Evolutionary conservation across 2,888 invertebrate species (phyloP), one percentile per base, ranked within the genome.

Genomic region (Rhimphoctona megacephalus): DNA sequence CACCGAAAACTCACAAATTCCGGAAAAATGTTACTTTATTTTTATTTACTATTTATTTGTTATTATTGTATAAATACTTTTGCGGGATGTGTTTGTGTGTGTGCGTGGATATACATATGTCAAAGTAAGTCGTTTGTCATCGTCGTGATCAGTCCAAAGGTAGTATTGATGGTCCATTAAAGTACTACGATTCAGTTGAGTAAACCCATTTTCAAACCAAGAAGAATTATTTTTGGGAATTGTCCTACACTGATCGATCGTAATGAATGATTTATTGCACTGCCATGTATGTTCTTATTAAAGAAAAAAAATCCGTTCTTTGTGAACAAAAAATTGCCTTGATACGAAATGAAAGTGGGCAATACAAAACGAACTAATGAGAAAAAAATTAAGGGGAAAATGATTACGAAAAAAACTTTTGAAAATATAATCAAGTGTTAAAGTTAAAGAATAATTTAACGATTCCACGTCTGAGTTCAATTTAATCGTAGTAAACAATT

Each of bases 141-240:
- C 25, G 22, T 57, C 39, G 57, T 61, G 22, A 8, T 52, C 30
- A 9, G 72, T 74, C n/a, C 5, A n/a, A 76, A 81, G 22, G 25
- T 19, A 25, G 17, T 54, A 54, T 76, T 54, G 25, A 70, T 79
- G 25, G n/a, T 67, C 39, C 66, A 54, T 67, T 67, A 22, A 73
- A 30, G 17, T 61, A 17, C 30, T 17, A 30, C 61, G 61, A 17
- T 61, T 61, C 17, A 17, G 61, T 61, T 30, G 30, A 61, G 61
- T 17, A 17, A 25, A 61, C 17, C 25, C 11, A 57, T 14, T 57
- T 57, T 30, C 3, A 9, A 25, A 4, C 1, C 14, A 25, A 14
- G 25, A 57, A 57, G 0, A 57, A 11, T 19, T 49, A 49, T 49
- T 49, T 49, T 19, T 11, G 11, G 3, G 11, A 57, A 57, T 25